Conservation (phyloP, 2,113 vertebrate genomes). For the Hippocampus zosterae region DNA sequence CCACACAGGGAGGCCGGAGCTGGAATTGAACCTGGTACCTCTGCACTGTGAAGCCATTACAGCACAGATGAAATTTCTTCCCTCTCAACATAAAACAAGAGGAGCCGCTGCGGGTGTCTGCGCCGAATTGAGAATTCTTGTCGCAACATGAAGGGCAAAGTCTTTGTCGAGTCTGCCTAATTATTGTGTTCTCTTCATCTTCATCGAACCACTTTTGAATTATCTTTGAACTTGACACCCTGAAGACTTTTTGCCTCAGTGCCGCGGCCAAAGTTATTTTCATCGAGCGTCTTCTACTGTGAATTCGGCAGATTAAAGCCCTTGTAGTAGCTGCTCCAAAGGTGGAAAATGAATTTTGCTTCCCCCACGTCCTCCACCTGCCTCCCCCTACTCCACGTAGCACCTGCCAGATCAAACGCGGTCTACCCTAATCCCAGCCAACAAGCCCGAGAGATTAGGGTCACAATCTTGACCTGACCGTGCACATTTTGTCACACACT, state of each 20-base stretch:
- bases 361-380: constrained; percentile 15
- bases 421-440: constrained; percentile 55
- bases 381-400: constrained; percentile 28
- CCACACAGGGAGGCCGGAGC: no score
- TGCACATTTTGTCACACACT: constrained; percentile 47
- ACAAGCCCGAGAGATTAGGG: constrained; percentile 54
- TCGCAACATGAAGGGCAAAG: background rate
- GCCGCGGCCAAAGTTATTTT: background rate
- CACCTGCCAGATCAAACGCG: constrained; percentile 65
- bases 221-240: background rate
- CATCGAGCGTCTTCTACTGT: constrained; percentile 6
- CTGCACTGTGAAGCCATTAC: no score
- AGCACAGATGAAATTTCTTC: no score
- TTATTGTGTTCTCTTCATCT: background rate
- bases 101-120: no score
- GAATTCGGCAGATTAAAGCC: constrained; percentile 17
- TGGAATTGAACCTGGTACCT: no score
- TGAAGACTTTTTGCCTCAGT: background rate
- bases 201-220: background rate
- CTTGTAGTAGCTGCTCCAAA: constrained; percentile 23
- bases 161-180: background rate
- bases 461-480: constrained; percentile 48
- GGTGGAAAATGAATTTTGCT: constrained; percentile 31
- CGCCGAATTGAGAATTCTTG: background rate
- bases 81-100: no score